Conservation (phyloP, 1,140 invertebrate genomes). For the Chionoecetes opilio region DNA sequence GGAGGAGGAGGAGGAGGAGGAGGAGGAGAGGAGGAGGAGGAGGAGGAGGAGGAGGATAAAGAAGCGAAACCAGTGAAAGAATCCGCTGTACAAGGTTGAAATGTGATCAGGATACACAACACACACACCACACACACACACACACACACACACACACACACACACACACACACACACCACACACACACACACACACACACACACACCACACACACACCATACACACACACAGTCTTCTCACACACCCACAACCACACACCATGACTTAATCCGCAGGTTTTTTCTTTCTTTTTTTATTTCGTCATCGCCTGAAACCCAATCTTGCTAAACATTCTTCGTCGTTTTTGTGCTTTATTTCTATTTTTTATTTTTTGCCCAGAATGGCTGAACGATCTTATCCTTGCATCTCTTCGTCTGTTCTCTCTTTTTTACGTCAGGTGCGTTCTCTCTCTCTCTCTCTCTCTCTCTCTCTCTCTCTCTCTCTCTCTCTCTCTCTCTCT, state of each 20-base stretch:
- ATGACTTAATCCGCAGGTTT: background rate
- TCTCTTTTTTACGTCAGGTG: too few relatives aligned
- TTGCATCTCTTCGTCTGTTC: background rate
- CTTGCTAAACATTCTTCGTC: background rate
- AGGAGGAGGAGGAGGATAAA: background rate
- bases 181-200: slow-evolving; percentile 21
- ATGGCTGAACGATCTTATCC: background rate
- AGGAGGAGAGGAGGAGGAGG: background rate
- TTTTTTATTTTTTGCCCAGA: background rate
- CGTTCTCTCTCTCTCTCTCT: too few relatives aligned
- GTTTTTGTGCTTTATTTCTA: too few relatives aligned
- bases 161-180: background rate
- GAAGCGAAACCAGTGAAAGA: background rate
- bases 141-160: background rate
- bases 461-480: too few relatives aligned
- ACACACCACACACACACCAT: slow-evolving; percentile 17
- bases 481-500: background rate
- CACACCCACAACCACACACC: background rate
- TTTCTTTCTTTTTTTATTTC: background rate
- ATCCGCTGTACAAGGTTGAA: background rate
- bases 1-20: background rate
- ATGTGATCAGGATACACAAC: background rate
- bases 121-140: slow-evolving; percentile 33
- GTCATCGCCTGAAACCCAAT: background rate
- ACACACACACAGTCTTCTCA: slow-evolving; percentile 27